Evolutionary conservation across 2,113 vertebrate species (phyloP).

Genomic region (Petroica traversi): DNA sequence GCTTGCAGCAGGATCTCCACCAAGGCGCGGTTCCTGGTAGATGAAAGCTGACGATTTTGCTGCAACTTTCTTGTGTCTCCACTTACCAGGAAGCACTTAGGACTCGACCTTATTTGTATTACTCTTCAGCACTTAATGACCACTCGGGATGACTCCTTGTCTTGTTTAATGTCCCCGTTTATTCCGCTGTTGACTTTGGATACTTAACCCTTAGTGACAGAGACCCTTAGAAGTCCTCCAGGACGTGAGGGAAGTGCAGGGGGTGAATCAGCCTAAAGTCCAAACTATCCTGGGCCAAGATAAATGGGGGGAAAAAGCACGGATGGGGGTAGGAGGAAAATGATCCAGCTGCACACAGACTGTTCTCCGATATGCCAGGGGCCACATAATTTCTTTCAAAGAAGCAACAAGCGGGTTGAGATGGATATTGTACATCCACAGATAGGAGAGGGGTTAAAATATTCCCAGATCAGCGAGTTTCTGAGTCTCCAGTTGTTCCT

Average conservation of each 20-base stretch:
- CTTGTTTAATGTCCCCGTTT: background rate
- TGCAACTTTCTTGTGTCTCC: background rate
- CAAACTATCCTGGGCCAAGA: background rate
- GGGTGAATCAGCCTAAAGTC: background rate
- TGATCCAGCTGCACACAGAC: background rate
- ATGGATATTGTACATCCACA: background rate
- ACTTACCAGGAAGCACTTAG: background rate
- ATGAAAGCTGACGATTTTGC: background rate
- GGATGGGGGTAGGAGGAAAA: background rate
- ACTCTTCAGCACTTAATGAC: background rate
- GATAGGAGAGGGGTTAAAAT: background rate
- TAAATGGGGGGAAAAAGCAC: background rate
- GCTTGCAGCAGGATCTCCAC: background rate
- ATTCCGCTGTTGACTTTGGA: background rate
- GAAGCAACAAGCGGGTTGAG: background rate
- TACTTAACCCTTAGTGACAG: background rate
- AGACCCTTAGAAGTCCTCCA: background rate
- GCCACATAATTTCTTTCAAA: background rate
- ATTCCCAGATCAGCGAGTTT: background rate
- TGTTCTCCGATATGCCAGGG: background rate
- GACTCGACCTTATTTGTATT: background rate
- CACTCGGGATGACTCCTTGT: background rate
- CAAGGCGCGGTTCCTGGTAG: fast-evolving
- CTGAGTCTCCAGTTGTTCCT: background rate
- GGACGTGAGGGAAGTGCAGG: background rate